Conservation (phyloP, 2,113 vertebrate species). For the Vombatus ursinus region DNA sequence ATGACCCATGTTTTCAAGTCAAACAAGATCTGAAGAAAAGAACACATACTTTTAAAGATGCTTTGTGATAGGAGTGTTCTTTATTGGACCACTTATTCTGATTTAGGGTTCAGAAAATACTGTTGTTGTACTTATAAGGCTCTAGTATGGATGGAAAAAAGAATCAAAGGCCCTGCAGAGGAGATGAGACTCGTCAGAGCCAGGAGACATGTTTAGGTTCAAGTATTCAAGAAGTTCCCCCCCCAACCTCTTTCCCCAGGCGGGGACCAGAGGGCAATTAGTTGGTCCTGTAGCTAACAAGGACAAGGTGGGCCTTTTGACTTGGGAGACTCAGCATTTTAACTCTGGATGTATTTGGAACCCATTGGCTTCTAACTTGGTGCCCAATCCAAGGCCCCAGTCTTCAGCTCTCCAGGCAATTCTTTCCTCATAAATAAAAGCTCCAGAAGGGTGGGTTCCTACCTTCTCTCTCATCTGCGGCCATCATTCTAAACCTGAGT, state of each 20-base stretch:
- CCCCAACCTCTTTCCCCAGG: neutral
- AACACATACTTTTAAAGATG: neutral
- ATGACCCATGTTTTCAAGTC: neutral
- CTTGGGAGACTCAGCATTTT: neutral
- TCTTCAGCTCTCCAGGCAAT: neutral
- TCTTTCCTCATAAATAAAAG: neutral
- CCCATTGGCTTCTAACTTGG: neutral
- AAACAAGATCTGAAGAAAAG: neutral
- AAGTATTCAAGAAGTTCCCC: neutral
- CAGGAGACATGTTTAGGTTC: neutral
- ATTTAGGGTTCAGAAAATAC: neutral
- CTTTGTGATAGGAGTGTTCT: neutral
- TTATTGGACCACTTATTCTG: neutral
- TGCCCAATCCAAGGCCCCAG: neutral
- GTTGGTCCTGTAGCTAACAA: neutral
- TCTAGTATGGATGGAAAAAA: neutral
- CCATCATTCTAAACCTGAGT: neutral
- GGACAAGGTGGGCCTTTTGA: neutral
- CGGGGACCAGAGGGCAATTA: neutral
- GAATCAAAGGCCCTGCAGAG: neutral
- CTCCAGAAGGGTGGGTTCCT: neutral
- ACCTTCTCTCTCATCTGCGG: neutral
- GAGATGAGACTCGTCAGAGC: neutral
- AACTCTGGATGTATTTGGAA: neutral
- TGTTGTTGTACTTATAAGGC: neutral